Percentiles rank a stretch among this genome's conserved stretches.
phyloP scores from a whole-genome alignment of 2,113 vertebrate species.

The Oreochromis spilurus region DNA sequence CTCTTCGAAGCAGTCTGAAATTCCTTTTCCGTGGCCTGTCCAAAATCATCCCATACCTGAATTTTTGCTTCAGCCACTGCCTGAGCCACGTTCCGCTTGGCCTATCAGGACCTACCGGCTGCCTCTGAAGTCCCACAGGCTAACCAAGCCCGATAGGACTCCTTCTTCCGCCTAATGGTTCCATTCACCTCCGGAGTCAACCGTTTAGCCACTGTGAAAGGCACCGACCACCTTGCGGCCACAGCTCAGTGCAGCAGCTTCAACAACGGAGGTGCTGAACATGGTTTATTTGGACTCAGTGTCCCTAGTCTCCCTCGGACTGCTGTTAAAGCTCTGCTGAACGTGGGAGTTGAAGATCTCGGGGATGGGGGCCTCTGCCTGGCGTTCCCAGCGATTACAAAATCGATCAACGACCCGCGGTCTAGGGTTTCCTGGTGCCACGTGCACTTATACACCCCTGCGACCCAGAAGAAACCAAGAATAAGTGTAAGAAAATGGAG shows the following conservation, averaged over 20 bases:
- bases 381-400: rapidly evolving
- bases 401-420: rapidly evolving
- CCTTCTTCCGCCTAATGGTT: background rate
- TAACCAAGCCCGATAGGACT: background rate
- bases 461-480: background rate
- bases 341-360: background rate
- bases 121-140: background rate
- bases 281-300: background rate
- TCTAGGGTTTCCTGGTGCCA: background rate
- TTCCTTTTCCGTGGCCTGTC: background rate
- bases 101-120: background rate
- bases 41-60: background rate
- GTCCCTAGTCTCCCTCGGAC: background rate
- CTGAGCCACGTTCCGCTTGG: rapidly evolving
- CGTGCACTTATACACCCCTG: background rate
- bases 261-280: background rate
- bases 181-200: background rate
- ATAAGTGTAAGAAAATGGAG: background rate
- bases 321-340: background rate
- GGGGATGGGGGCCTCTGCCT: background rate
- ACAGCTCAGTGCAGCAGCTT: background rate
- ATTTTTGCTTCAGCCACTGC: background rate
- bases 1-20: background rate
- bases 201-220: rapidly evolving
- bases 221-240: rapidly evolving